Evolutionary conservation across 2,888 invertebrate species (phyloP).

Genomic region (Stegophylla sp.): DNA sequence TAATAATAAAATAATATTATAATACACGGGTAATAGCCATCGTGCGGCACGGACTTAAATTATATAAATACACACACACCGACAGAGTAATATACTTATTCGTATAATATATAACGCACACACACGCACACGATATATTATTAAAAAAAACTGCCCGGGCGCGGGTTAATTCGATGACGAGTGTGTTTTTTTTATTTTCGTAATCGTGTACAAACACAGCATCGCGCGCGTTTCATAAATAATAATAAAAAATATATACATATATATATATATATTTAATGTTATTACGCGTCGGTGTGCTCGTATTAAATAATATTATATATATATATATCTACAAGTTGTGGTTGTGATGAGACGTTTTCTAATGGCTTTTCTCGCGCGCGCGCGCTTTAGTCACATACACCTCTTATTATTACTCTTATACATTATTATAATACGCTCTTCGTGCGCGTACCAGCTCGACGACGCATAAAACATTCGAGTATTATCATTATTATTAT

Average conservation of each 20-base stretch:
- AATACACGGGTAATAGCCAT: background rate
- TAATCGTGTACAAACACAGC: background rate
- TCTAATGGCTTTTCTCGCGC: background rate
- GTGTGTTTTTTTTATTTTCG: conserved; percentile 1
- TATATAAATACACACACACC: too few relatives aligned
- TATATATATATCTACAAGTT: background rate
- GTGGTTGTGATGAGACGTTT: background rate
- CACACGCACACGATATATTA: too few relatives aligned
- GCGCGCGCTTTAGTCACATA: background rate
- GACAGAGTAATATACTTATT: too few relatives aligned
- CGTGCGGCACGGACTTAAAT: too few relatives aligned
- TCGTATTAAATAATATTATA: background rate
- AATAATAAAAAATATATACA: too few relatives aligned
- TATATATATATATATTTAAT: too few relatives aligned
- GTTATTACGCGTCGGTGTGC: too few relatives aligned
- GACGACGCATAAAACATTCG: background rate
- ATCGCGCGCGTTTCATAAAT: background rate
- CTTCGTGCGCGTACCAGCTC: too few relatives aligned
- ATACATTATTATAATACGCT: too few relatives aligned
- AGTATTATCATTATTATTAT: too few relatives aligned
- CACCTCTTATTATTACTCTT: background rate
- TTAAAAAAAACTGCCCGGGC: background rate
- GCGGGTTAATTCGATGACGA: conserved; percentile 27
- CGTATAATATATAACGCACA: too few relatives aligned
- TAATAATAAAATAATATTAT: background rate